Evolutionary conservation across 2,113 vertebrate genomes (phyloP), one percentile per base, ranked within the genome.

Genomic region (Shinisaurus crocodilurus): DNA sequence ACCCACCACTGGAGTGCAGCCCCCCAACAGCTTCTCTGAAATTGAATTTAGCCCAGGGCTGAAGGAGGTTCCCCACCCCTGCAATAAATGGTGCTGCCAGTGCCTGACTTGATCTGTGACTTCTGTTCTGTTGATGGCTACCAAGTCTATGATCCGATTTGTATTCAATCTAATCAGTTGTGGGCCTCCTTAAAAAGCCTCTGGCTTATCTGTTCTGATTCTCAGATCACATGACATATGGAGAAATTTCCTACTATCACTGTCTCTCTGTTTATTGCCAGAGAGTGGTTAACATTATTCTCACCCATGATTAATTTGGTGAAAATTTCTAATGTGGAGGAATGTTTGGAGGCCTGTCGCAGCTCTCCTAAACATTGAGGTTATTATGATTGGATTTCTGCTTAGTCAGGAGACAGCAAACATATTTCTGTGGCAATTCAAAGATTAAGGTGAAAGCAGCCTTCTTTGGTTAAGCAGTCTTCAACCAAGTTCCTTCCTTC

Each of bases 381-480:
- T 16, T 76, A 34, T 76, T 43, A 27, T 32, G n/a, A 76, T 60
- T 60, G 50, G 70, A 3, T 86, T 75, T 76, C 82, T 37, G 43
- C n/a, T 88, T 29, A 15, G 34, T 85, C 32, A 70, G 67, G 16
- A 67, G 18, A 69, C 29, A 25, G 43, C 91, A 95, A 74, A 87
- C 63, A 3, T 93, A 85, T 94, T 92, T 92, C 89, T 91, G 93
- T 94, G 94, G 43, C 77, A 80, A 82, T 29, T 95, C 86, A 79
- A 84, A 94, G 89, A 80, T 94, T 84, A 90, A 93, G 90, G 93
- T 94, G 93, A 93, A 93, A 94, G 95, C 92, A 93, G 93, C 90
- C 94, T 93, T 85, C 70, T 90, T 95, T 76, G 89, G 92, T 93
- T 92, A 94, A 80, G 69, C 57, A 60, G 25, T 91, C 70, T 93